These are phyloP conservation scores for Lampris incognitus DNA, from an alignment of 2,113 vertebrate species.

Conservation along the genomic window DNA sequence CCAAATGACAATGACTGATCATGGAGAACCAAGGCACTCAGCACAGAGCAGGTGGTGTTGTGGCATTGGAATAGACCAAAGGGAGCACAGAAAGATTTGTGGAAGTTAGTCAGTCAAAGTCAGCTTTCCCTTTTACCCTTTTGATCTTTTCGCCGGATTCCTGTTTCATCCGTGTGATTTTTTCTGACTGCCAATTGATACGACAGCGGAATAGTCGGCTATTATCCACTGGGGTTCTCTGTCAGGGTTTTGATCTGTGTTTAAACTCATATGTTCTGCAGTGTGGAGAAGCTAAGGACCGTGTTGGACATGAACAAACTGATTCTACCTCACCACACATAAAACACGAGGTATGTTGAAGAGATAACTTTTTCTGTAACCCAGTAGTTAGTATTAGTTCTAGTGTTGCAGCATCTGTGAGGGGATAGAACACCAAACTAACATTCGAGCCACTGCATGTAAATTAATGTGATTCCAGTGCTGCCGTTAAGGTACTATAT, in stretches of 20 bases:
- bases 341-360: background rate
- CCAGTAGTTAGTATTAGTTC: background rate
- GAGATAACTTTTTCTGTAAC: background rate
- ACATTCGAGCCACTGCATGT: background rate
- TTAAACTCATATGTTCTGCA: background rate
- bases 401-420: background rate
- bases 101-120: constrained; percentile 13
- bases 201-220: background rate
- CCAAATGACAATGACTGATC: constrained; percentile 12
- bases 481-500: background rate
- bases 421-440: no score
- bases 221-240: background rate
- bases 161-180: no score
- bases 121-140: constrained; percentile 1
- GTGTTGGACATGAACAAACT: constrained; percentile 9
- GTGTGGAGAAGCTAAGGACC: background rate
- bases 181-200: background rate
- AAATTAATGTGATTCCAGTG: constrained; percentile 16
- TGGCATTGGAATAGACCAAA: background rate
- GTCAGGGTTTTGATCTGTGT: background rate
- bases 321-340: constrained; percentile 4
- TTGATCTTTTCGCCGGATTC: background rate
- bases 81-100: background rate
- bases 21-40: background rate
- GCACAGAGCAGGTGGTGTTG: background rate